Evolutionary conservation across 2,113 vertebrate genomes (phyloP).

Genomic region (Atlantisia rogersi): DNA sequence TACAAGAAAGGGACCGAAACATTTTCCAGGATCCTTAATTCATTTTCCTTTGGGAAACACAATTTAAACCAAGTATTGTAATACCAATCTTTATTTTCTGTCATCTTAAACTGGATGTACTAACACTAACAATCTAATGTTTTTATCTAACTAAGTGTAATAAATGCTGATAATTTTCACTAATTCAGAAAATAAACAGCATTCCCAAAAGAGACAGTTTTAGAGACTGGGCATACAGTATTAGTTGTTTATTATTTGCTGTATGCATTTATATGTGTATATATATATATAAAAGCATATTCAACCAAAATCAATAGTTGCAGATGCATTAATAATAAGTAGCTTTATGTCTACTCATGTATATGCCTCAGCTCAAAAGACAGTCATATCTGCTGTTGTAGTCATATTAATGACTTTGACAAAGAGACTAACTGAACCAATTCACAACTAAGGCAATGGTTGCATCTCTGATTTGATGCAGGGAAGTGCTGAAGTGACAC

Average conservation of each 20-base stretch:
- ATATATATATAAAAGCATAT: neutral
- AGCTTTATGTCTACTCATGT: neutral
- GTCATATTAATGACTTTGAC: neutral
- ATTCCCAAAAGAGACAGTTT: neutral
- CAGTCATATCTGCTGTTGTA: neutral
- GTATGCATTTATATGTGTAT: neutral
- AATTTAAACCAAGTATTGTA: constrained; percentile 24
- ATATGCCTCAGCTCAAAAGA: neutral
- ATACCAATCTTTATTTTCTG: constrained; percentile 10
- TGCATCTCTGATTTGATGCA: neutral
- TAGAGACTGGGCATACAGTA: neutral
- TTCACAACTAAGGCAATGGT: neutral
- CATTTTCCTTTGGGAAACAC: constrained; percentile 46
- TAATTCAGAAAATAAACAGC: neutral
- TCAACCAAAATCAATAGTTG: neutral
- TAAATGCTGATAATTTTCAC: neutral
- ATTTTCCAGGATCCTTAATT: constrained; percentile 50
- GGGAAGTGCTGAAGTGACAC: neutral
- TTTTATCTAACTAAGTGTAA: neutral
- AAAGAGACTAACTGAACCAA: neutral
- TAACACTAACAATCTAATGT: neutral
- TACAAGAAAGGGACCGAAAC: constrained; percentile 56
- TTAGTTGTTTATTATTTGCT: neutral
- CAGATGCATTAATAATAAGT: neutral
- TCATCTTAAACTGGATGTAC: neutral